Percentiles rank a stretch among this genome's conserved stretches.
Evolutionary conservation across 2,888 invertebrate species (phyloP).

Genomic region (Neoascia interrupta): DNA sequence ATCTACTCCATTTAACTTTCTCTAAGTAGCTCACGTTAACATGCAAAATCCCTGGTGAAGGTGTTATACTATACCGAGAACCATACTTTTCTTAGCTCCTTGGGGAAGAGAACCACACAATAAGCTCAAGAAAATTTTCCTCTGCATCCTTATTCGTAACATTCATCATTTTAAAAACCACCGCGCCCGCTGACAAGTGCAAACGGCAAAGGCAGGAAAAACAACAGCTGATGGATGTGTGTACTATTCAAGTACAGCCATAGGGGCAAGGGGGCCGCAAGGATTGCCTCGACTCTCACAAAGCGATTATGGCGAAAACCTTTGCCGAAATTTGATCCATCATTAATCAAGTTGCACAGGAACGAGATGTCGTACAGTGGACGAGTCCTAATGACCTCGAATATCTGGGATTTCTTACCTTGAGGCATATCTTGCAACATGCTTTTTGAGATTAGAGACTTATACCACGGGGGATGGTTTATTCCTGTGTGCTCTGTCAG

Average conservation of each 20-base stretch:
- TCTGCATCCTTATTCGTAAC: conserved; percentile 12
- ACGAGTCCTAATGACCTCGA: conserved; percentile 36
- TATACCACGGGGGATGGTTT: neutral
- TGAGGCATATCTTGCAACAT: neutral
- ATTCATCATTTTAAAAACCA: conserved; percentile 60
- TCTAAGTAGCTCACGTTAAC: conserved; percentile 63
- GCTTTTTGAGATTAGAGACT: conserved; percentile 37
- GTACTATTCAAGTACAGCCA: too few species aligned
- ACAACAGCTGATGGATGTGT: conserved; percentile 55
- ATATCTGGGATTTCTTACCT: conserved; percentile 10
- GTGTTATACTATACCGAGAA: conserved; percentile 13
- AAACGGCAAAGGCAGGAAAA: conserved; percentile 28
- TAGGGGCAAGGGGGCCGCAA: conserved; percentile 1
- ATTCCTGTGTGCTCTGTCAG: conserved; percentile 11
- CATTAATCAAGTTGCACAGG: conserved; percentile 54
- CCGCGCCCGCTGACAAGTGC: conserved; percentile 42
- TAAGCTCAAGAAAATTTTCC: conserved; percentile 47
- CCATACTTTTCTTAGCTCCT: neutral
- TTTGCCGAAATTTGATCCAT: conserved; percentile 60
- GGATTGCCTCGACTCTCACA: conserved; percentile 26
- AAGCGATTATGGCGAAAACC: conserved; percentile 58
- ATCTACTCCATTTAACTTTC: conserved; percentile 61
- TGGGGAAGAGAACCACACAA: conserved; percentile 34
- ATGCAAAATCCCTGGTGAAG: conserved; percentile 55
- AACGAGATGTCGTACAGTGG: neutral